Evolutionary conservation across 2,888 invertebrate species (phyloP).

Genomic region (Drosophila paranaensis): DNA sequence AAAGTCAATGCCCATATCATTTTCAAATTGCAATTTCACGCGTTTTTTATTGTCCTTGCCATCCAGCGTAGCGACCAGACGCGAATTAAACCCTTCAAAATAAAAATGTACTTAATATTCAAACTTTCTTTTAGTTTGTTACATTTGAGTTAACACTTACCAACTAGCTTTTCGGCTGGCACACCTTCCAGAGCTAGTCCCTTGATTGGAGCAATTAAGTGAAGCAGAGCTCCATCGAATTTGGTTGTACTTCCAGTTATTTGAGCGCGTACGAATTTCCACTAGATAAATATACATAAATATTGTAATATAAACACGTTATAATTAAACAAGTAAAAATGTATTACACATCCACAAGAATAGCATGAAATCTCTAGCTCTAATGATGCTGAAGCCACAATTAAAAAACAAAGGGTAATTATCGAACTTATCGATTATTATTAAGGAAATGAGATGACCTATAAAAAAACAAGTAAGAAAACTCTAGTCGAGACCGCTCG

Average conservation of each 20-base stretch:
- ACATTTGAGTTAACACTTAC: conserved; percentile 59
- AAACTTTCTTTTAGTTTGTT: neutral
- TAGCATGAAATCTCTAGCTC: no score
- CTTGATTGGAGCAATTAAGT: conserved; percentile 87
- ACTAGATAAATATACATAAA: conserved; percentile 46
- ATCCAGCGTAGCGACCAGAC: conserved; percentile 88
- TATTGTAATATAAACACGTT: no score
- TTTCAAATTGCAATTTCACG: conserved; percentile 86
- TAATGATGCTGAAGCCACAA: no score
- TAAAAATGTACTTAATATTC: neutral
- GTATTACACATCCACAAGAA: no score
- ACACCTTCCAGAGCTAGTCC: conserved; percentile 86
- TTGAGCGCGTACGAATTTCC: conserved; percentile 75
- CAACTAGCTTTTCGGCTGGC: conserved; percentile 82
- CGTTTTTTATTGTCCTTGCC: conserved; percentile 87
- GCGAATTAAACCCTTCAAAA: conserved; percentile 86
- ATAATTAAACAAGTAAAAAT: no score
- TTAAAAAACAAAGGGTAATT: no score
- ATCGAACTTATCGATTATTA: no score
- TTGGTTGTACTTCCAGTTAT: conserved; percentile 84
- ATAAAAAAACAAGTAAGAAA: neutral
- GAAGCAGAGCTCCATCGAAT: conserved; percentile 87
- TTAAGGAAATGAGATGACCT: no score
- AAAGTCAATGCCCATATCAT: conserved; percentile 89
- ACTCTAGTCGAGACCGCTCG: no score